Evolutionary conservation across 1,140 invertebrate species (phyloP), one percentile per base, ranked within the genome.

Genomic region (Drosophila willistoni): DNA sequence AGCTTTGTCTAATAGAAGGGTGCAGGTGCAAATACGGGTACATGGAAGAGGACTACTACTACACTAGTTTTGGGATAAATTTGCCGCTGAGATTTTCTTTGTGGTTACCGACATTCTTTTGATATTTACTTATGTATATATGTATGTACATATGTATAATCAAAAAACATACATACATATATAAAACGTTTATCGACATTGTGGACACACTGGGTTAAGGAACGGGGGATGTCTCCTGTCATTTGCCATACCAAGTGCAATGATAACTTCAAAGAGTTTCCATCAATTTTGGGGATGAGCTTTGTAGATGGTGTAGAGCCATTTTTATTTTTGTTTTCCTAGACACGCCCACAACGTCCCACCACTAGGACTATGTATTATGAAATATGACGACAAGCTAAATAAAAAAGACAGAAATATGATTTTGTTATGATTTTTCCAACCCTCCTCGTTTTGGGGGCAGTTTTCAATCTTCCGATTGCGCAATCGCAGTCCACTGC

Each of bases 11-110:
- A 42, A 13, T 19, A 10, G 55, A 55, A 66, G 61, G 71, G 51
- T 57, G 63, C 59, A 73, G 82, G 82, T 85, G 82, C 82, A 86
- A 81, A 87, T 89, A 83, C 79, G 83, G 80, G 77, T 51, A 60
- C 19, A 64, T 47, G 68, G 61, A 47, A 9, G 14, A 68, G 61
- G 71, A 86, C 66, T 89, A 82, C 79, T 76, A 83, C 79, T 77
- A 80, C 42, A 69, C 64, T 74, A 74, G 79, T 66, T 61, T 61
- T 57, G 55, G 55, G 55, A 60, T 78, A 77, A 76, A 77, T 68
- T 69, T 80, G 66, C 71, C 73, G 81, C 79, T 77, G 86, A 90
- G 86, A 90, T 90, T 86, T 90, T 90, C 86, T 83, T 86, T 90
- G 86, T 86, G 86, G 86, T 81, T 90, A 59, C 82, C 68, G 64